These are phyloP conservation scores for Meloidogyne hapla DNA, from an alignment of 1,140 invertebrate genomes.

Conservation along the genomic window DNA sequence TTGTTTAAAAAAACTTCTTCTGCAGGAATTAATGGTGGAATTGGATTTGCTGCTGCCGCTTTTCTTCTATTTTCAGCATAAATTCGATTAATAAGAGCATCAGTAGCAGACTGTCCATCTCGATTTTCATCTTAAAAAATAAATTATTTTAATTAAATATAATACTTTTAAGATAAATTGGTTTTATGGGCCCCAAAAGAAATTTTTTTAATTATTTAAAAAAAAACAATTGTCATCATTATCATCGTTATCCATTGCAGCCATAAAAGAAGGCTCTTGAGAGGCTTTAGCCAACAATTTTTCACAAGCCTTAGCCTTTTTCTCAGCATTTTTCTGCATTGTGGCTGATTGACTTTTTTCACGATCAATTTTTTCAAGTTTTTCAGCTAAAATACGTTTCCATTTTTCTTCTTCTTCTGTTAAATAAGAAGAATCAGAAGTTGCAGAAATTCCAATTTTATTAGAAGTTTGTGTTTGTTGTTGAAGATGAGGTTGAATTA, in stretches of 20 bases:
- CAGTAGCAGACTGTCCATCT: constrained; percentile 12
- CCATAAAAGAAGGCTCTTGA: constrained; percentile 17
- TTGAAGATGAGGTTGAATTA: not conserved
- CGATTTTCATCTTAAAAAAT: constrained; percentile 2
- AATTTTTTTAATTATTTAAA: not conserved
- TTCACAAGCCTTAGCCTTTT: constrained; percentile 23
- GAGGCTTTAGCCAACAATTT: constrained; percentile 3
- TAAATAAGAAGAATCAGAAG: not conserved
- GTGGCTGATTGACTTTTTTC: constrained; percentile 14
- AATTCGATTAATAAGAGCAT: constrained; percentile 33
- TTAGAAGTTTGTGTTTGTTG: not conserved
- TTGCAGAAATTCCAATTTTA: not conserved
- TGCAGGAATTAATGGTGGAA: not conserved
- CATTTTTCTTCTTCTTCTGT: constrained; percentile 24
- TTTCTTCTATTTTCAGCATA: constrained; percentile 36
- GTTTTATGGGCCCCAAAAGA: too few species aligned
- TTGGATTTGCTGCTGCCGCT: constrained; percentile 10
- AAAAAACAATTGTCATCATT: not conserved
- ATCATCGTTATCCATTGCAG: constrained; percentile 18
- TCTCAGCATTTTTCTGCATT: constrained; percentile 20
- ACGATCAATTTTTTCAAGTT: constrained; percentile 28
- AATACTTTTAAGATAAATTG: too few species aligned
- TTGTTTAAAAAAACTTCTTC: not conserved
- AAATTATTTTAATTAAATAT: too few species aligned
- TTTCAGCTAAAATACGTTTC: constrained; percentile 18